A percentile compares a stretch with the other conserved stretches of the same genome.
Conservation (phyloP, 2,888 invertebrate species). For the Tetramorium bicarinatum region DNA sequence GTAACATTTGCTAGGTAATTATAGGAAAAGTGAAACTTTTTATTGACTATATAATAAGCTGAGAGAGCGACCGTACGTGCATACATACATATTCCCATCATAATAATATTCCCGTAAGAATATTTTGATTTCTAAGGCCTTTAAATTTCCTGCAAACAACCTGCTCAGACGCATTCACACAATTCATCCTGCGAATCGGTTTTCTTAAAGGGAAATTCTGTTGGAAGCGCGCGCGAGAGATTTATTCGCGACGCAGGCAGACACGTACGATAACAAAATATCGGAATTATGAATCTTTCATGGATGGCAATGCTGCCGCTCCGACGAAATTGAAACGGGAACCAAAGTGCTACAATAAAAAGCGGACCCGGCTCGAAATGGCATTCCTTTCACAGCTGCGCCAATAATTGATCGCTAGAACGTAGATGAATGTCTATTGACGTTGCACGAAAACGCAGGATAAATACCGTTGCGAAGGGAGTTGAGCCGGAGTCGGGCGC, state of each 20-base stretch:
- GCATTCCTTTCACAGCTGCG: constrained; percentile 50
- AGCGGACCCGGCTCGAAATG: constrained; percentile 24
- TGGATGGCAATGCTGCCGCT: constrained; percentile 37
- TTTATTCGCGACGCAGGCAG: constrained; percentile 41
- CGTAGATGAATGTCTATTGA: constrained; percentile 48
- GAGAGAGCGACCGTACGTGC: background rate
- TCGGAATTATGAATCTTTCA: constrained; percentile 57
- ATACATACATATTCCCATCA: background rate
- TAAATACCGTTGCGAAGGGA: constrained; percentile 22
- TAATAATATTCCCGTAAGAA: constrained; percentile 12
- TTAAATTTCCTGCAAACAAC: constrained; percentile 24
- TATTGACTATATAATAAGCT: background rate
- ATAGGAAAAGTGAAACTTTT: background rate
- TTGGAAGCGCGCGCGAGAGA: constrained; percentile 14
- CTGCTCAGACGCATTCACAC: constrained; percentile 22
- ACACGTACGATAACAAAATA: constrained; percentile 55
- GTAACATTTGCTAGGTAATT: background rate
- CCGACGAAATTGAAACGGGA: constrained; percentile 48
- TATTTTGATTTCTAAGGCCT: constrained; percentile 24
- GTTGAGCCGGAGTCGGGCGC: background rate
- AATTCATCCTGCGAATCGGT: constrained; percentile 39
- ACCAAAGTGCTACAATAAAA: constrained; percentile 36
- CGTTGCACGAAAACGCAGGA: constrained; percentile 32
- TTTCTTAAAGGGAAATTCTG: constrained; percentile 39
- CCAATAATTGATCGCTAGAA: constrained; percentile 54